Evolutionary conservation across 2,888 invertebrate genomes (phyloP).

Genomic region (Drosophila basisetae): DNA sequence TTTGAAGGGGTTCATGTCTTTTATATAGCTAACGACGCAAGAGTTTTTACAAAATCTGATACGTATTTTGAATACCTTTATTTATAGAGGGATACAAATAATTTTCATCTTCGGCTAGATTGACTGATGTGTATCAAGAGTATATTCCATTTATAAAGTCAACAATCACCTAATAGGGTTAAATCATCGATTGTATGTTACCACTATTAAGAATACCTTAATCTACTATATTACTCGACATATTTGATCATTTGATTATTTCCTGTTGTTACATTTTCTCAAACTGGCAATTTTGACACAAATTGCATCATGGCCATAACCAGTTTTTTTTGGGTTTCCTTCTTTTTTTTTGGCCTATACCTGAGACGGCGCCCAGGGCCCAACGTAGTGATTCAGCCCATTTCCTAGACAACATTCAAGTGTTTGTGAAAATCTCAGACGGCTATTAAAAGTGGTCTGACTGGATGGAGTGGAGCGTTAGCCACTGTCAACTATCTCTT

Average conservation of each 20-base stretch:
- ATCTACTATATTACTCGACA: background rate
- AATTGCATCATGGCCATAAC: conserved; percentile 43
- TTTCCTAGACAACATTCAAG: conserved; percentile 33
- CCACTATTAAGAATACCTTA: background rate
- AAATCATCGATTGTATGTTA: background rate
- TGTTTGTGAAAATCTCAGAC: conserved; percentile 44
- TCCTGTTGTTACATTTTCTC: conserved; percentile 3
- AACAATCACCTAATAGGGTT: background rate
- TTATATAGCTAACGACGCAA: background rate
- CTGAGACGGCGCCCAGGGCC: conserved; percentile 1
- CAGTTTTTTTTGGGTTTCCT: conserved; percentile 56
- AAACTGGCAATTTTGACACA: conserved; percentile 2
- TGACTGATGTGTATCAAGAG: background rate
- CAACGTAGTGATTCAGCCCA: conserved; percentile 27
- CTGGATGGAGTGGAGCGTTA: conserved; percentile 48
- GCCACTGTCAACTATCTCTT: conserved; percentile 61
- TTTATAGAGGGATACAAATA: background rate
- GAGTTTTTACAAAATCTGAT: background rate
- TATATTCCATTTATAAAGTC: background rate
- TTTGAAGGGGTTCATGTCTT: background rate
- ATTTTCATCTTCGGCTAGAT: background rate
- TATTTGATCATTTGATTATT: background rate
- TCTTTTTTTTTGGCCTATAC: conserved; percentile 40
- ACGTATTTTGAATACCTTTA: background rate
- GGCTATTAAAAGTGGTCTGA: conserved; percentile 64